Base-by-base conservation (phyloP, 2,888 invertebrate genomes). In the Entomobrya proxima region DNA sequence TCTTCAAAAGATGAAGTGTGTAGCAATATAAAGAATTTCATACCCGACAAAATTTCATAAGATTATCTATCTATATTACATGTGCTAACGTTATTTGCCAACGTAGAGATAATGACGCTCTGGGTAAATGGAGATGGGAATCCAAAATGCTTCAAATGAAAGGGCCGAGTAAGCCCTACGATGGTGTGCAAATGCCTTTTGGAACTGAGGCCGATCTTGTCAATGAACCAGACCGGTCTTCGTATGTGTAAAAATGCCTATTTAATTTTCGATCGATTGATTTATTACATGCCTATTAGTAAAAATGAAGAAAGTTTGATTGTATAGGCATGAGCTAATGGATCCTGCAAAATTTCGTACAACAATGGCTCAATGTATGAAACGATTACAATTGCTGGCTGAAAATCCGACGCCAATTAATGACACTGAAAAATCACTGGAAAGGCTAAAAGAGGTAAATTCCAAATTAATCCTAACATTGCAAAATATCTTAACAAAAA, bases 1-100 rank as follows among this genome's bases (percentile, higher is more conserved):
- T 3, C 74, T 88, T n/a, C 88, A 88, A 52, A 85, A 85, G 44
- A 79, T 87, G 27, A 88, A 86, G 88, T 88, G 40, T 30, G 37
- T n/a, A n/a, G n/a, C n/a, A n/a, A n/a, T n/a, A n/a, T n/a, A n/a
- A n/a, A n/a, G n/a, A n/a, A n/a, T n/a, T n/a, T n/a, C n/a, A n/a
- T n/a, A 5, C 58, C 21, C 32, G n/a, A n/a, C n/a, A n/a, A n/a
- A n/a, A n/a, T n/a, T n/a, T n/a, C n/a, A n/a, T n/a, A n/a, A n/a
- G n/a, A n/a, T n/a, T n/a, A n/a, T n/a, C n/a, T n/a, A n/a, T n/a
- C n/a, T n/a, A n/a, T n/a, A n/a, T n/a, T n/a, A n/a, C n/a, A n/a
- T n/a, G n/a, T n/a, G n/a, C n/a, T n/a, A n/a, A n/a, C n/a, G n/a
- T n/a, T n/a, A n/a, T n/a, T n/a, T n/a, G n/a, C n/a, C n/a, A 21